A percentile compares a stretch with the other conserved stretches of the same genome.
These are phyloP conservation scores for Hypanus sabinus DNA, from an alignment of 2,113 vertebrate genomes.

Conservation along the genomic window DNA sequence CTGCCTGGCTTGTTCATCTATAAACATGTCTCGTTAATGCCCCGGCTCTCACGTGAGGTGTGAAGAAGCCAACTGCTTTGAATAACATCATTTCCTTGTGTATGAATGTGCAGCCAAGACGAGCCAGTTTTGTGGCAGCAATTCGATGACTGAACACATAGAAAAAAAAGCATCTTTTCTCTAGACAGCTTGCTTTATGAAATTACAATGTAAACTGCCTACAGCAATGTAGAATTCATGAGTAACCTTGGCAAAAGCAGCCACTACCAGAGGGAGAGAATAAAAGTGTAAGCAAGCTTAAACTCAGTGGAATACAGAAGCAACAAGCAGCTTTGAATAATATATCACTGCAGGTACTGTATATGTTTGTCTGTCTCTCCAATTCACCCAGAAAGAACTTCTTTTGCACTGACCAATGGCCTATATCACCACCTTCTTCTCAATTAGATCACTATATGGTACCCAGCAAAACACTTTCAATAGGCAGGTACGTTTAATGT, in stretches of 20 bases:
- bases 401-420: background rate
- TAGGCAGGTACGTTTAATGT: no score
- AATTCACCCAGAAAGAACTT: background rate
- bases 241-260: background rate
- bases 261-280: background rate
- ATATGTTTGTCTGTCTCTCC: background rate
- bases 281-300: background rate
- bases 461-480: no score
- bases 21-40: background rate
- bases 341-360: background rate
- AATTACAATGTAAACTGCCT: background rate
- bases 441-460: background rate
- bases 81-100: background rate
- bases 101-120: background rate
- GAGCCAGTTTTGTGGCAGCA: background rate
- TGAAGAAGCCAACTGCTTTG: background rate
- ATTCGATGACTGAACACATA: background rate
- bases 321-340: conserved; percentile 24
- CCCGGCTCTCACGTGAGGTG: background rate
- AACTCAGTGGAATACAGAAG: background rate
- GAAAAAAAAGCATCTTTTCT: background rate
- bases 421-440: background rate
- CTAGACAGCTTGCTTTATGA: conserved; percentile 9
- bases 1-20: background rate
- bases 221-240: background rate